Base-by-base conservation (phyloP, 2,888 invertebrate species). In the Asteroscopus sphinx region DNA sequence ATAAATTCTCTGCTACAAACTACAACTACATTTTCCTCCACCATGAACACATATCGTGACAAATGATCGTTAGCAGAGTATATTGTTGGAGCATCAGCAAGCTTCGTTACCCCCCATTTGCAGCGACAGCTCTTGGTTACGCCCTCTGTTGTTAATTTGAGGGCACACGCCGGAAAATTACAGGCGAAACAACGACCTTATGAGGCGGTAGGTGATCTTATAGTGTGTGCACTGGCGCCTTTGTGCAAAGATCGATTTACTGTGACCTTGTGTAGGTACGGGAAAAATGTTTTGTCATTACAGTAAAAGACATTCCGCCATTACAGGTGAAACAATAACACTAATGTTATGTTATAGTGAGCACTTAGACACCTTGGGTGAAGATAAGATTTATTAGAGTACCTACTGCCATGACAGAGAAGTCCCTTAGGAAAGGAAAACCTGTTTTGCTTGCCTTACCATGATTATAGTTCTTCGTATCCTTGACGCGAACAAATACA, bases 111-210 rank as follows among this genome's bases (percentile, higher is more conserved):
- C 68, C 64, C 65, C 76, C 69, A 65, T 77, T 79, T 66, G 52
- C 60, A 68, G 60, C 68, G 67, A 68, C 75, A 77, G 77, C 68
- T 78, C 68, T 69, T 67, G 73, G 79, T 70, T 58, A 59, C 52
- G 48, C 47, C 41, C 25, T 35, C 36, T 45, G 42, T 56, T 67
- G 59, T 65, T 82, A 77, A 85, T 81, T 82, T 73, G 59, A 62
- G 64, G 72, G 75, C 61, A 79, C 74, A 70, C 54, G 56, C 59
- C 64, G 77, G 81, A 80, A 81, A 81, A 81, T 84, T 79, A 77
- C 68, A 52, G 51, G 47, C 45, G 41, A 49, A 58, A 65, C 66
- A 64, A 59, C 30, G 26, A 48, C 64, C 64, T 73, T 66, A 64
- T 53, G 58, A 67, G 51, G 53, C 35, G 15, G 40, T 49, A 44